These are phyloP conservation scores for Drosophila ananassae DNA, from an alignment of 1,140 invertebrate species.

Conservation along the genomic window DNA sequence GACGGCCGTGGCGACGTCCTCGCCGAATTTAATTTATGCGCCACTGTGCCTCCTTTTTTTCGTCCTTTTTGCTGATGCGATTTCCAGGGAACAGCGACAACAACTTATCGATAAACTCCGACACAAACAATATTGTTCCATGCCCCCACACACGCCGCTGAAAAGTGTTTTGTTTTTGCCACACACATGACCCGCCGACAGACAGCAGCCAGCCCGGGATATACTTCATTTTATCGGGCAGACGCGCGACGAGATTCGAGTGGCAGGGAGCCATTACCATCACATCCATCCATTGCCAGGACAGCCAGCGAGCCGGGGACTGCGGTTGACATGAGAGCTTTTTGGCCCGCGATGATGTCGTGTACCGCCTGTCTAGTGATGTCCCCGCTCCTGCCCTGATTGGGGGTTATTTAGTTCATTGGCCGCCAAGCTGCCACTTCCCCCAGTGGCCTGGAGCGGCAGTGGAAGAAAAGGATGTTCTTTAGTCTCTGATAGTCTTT, in stretches of 20 bases:
- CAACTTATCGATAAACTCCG: constrained; percentile 75
- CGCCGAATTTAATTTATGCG: constrained; percentile 53
- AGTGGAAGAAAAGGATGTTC: not conserved
- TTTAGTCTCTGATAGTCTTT: not conserved
- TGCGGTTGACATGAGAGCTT: constrained; percentile 74
- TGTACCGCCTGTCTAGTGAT: constrained; percentile 53
- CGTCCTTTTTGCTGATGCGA: constrained; percentile 37
- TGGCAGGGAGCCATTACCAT: constrained; percentile 36
- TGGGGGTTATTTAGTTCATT: constrained; percentile 72
- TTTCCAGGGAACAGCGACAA: constrained; percentile 38
- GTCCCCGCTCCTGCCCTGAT: constrained; percentile 12
- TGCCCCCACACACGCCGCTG: constrained; percentile 21
- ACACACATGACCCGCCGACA: constrained; percentile 41
- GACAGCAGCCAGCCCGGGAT: constrained; percentile 7
- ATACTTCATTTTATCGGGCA: constrained; percentile 79
- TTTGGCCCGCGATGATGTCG: constrained; percentile 43
- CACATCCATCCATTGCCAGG: constrained; percentile 3
- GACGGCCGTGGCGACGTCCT: constrained; percentile 2
- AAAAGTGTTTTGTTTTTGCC: constrained; percentile 72
- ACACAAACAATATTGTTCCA: constrained; percentile 71
- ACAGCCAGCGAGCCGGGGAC: constrained; percentile 21
- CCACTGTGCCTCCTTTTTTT: constrained; percentile 35
- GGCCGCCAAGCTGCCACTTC: constrained; percentile 61
- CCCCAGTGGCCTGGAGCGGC: constrained; percentile 4
- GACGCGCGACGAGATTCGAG: constrained; percentile 64